Evolutionary conservation across 2,797 vertebrate species (phyloP).

Genomic region (Dipus sagitta): DNA sequence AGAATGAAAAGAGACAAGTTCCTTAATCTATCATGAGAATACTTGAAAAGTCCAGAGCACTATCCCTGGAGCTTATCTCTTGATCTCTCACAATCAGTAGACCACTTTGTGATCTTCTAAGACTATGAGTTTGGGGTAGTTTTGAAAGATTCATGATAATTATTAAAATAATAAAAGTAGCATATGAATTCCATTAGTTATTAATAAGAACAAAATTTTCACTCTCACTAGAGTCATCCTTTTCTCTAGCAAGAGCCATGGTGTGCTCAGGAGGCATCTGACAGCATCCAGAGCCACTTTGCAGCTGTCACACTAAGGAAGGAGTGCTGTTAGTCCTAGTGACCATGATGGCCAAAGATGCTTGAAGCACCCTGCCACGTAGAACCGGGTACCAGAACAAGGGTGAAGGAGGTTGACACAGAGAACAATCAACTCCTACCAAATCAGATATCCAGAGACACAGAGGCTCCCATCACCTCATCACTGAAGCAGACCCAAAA

Average conservation of each 20-base stretch:
- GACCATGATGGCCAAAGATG: not conserved
- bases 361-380: not conserved
- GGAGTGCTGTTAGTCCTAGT: not conserved
- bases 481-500: too few species aligned
- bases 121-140: not conserved
- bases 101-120: not conserved
- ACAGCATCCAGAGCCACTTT: not conserved
- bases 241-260: not conserved
- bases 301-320: not conserved
- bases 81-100: not conserved
- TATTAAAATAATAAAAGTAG: conserved; percentile 4
- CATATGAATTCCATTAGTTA: not conserved
- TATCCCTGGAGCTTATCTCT: not conserved
- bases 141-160: not conserved
- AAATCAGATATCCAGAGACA: too few species aligned
- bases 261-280: not conserved
- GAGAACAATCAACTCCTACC: too few species aligned
- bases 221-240: not conserved
- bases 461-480: too few species aligned
- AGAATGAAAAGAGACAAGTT: not conserved
- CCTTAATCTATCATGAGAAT: not conserved
- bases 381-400: too few species aligned
- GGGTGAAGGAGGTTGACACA: too few species aligned
- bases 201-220: conserved; percentile 7
- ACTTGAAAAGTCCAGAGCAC: not conserved